These are phyloP conservation scores for Thelaira solivaga DNA, from an alignment of 2,888 invertebrate genomes.

Conservation along the genomic window DNA sequence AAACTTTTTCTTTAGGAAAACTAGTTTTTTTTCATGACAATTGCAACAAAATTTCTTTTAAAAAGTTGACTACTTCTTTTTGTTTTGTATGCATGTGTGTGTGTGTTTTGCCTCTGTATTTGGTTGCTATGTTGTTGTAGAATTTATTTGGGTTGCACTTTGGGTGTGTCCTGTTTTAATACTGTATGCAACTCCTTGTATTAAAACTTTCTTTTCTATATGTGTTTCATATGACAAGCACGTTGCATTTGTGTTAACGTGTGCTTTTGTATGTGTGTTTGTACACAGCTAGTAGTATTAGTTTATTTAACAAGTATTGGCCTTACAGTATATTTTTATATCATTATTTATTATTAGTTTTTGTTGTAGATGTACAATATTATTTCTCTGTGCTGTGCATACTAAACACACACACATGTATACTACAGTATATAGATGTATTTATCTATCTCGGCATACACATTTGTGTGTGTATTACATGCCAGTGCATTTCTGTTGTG, in stretches of 20 bases:
- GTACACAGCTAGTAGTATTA: background rate
- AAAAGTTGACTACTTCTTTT: background rate
- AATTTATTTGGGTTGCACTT: constrained; percentile 58
- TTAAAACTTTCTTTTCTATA: constrained; percentile 17
- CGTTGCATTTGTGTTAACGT: constrained; percentile 36
- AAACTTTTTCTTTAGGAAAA: constrained; percentile 15
- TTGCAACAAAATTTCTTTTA: constrained; percentile 45
- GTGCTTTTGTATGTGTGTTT: background rate
- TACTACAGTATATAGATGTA: background rate
- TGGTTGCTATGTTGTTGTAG: constrained; percentile 16
- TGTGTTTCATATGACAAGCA: constrained; percentile 44
- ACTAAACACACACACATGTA: background rate
- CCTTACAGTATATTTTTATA: constrained; percentile 29
- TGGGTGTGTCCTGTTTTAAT: constrained; percentile 62
- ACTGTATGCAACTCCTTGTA: constrained; percentile 26
- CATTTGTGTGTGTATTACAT: background rate
- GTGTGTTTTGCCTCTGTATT: background rate
- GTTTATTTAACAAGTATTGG: constrained; percentile 37
- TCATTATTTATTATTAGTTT: constrained; percentile 40
- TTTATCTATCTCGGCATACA: background rate
- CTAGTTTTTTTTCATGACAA: constrained; percentile 46
- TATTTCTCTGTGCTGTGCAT: constrained; percentile 3
- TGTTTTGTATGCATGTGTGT: too few species aligned
- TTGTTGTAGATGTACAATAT: background rate
- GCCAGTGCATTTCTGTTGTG: too few species aligned